Evolutionary conservation across 1,140 invertebrate genomes (phyloP), one percentile per base, ranked within the genome.

Genomic region (Colletes latitarsis): DNA sequence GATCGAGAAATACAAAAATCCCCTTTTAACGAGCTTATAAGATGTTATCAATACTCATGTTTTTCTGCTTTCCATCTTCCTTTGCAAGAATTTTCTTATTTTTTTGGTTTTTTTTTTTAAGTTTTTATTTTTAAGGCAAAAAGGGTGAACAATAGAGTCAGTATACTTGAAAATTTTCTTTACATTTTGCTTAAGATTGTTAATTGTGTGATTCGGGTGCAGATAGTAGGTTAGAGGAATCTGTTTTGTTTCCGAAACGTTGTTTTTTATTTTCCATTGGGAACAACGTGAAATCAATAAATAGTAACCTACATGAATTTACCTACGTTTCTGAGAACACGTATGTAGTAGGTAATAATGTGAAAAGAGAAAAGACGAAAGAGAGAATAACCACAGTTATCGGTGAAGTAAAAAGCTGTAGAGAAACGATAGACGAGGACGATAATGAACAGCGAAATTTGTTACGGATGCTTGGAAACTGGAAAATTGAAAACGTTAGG

Each of bases 131-230:
- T 17, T 30, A 52, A 6, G 62, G 6, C 6, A 19, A 41, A 66
- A 8, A n/a, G 19, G 19, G 0, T 1, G 15, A 46, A 15, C 41
- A 39, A 14, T 10, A 9, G 4, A 9, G 1, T 9, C n/a, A 9
- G 15, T 49, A 4, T 53, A 57, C 39, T 64, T 79, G 58, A 53
- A 73, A 57, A 70, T 63, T 73, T 79, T 19, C 9, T 49, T 46
- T 52, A 73, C 70, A 73, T 79, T 79, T 79, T 79, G 55, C 39
- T 17, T 6, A 39, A 57, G 14, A 39, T 14, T 49, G n/a, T 43
- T 12, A 8, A 57, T 62, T 8, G 12, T 8, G 12, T 43, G 9
- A 15, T 63, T 15, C 14, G 30, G 57, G 74, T 76, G 43, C 46
- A 5, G 4, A 17, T 46, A 12, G 3, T 30, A 19, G 19, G 77